A percentile compares a stretch with the other conserved stretches of the same genome.
These are phyloP conservation scores for Empis stercorea DNA, from an alignment of 2,888 invertebrate genomes.

Conservation along the genomic window DNA sequence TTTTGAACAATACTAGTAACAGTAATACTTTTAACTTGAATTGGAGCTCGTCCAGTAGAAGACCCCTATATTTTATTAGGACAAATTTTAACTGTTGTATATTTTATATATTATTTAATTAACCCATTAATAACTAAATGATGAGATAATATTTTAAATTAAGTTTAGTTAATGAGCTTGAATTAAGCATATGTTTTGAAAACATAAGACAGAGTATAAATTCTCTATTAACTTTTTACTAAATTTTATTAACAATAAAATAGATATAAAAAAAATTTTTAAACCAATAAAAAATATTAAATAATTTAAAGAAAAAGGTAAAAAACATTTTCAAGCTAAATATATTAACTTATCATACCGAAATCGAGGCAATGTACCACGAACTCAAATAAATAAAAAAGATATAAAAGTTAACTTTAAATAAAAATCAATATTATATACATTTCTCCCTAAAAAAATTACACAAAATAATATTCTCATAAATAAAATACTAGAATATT, in stretches of 20 bases:
- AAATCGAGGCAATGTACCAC: slow-evolving; percentile 54
- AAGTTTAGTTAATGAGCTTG: slow-evolving; percentile 50
- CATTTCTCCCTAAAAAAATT: slow-evolving; percentile 45
- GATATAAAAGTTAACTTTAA: slow-evolving; percentile 42
- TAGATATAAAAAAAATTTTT: slow-evolving; percentile 35
- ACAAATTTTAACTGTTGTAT: slow-evolving; percentile 46
- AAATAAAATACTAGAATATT: slow-evolving; percentile 57
- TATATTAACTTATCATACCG: slow-evolving; percentile 64
- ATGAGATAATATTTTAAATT: slow-evolving; percentile 40
- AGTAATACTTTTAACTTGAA: slow-evolving; percentile 54
- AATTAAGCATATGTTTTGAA: slow-evolving; percentile 54
- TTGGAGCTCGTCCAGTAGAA: slow-evolving; percentile 57
- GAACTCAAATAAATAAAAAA: slow-evolving; percentile 52
- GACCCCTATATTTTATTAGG: slow-evolving; percentile 47
- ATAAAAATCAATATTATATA: slow-evolving; percentile 40
- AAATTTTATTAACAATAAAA: slow-evolving; percentile 34
- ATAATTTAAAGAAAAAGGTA: slow-evolving; percentile 50
- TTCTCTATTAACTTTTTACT: slow-evolving; percentile 48
- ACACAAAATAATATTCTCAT: slow-evolving; percentile 47
- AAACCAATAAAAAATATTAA: slow-evolving; percentile 45
- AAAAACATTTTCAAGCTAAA: slow-evolving; percentile 52
- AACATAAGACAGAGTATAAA: slow-evolving; percentile 47
- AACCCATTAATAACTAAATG: slow-evolving; percentile 39
- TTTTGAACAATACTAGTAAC: slow-evolving; percentile 45
- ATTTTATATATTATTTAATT: slow-evolving; percentile 45